Evolutionary conservation across 2,113 vertebrate species (phyloP).

Genomic region (Brachyhypopomus gauderio): DNA sequence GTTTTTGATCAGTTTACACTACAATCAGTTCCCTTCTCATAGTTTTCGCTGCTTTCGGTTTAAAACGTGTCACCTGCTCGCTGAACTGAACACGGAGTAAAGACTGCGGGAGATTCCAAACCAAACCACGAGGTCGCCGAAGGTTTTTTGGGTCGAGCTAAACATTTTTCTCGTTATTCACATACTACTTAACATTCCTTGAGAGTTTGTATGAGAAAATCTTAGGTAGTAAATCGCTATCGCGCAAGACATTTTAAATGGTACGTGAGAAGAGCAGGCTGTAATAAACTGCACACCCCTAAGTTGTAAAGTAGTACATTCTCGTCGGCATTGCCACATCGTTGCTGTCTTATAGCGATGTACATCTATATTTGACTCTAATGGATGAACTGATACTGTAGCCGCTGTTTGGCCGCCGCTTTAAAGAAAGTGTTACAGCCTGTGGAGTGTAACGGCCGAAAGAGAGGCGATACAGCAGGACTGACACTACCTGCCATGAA

Average conservation of each 20-base stretch:
- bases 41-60: slow-evolving; percentile 11
- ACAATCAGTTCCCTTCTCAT: not conserved
- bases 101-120: slow-evolving; percentile 36
- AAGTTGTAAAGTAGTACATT: slow-evolving; percentile 62
- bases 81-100: slow-evolving; percentile 59
- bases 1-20: not conserved
- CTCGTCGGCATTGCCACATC: slow-evolving; percentile 64
- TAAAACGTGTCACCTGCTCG: slow-evolving; percentile 65
- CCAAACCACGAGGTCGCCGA: slow-evolving; percentile 1
- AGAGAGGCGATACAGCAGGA: not conserved
- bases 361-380: slow-evolving; percentile 38
- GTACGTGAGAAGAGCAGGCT: not conserved
- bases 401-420: not conserved
- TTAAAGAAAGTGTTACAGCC: not conserved
- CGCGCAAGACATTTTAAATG: not conserved
- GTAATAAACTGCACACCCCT: not conserved
- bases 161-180: not conserved
- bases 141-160: not conserved
- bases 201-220: fast-evolving
- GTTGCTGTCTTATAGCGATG: slow-evolving; percentile 49
- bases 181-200: not conserved
- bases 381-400: not conserved
- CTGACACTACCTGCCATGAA: slow-evolving; percentile 42
- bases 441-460: no score
- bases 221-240: not conserved